Evolutionary conservation across 2,797 vertebrate genomes (phyloP), one percentile per base, ranked within the genome.

Genomic region (Orestias chungarensis): DNA sequence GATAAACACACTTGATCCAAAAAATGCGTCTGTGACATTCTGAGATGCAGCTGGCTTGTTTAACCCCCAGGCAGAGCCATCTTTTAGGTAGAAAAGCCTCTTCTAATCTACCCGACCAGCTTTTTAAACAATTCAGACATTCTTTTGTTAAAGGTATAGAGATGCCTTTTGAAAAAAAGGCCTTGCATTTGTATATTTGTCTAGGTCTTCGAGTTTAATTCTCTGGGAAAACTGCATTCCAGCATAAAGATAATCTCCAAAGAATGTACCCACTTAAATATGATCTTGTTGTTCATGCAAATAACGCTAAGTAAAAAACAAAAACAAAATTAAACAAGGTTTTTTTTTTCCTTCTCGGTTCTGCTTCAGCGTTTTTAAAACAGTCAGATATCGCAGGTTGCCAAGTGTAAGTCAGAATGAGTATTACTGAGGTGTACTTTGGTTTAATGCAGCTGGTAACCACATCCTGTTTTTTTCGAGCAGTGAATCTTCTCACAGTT

Each of bases 401-500:
- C 69, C 47, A 73, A 64, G 68, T 75, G 70, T 84, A 68, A 83
- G 86, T 79, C 76, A 64, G 42, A 86, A 74, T 67, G 46, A 72
- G 83, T 85, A 86, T 86, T 84, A 73, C 75, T 71, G 84, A 80
- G 86, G 85, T 90, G 82, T 80, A 69, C 80, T 87, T 86, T 88
- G 86, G 84, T 89, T 90, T 85, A 77, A 78, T 86, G 90, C 91
- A 92, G 90, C 88, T 92, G 88, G 82, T 90, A 90, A 94, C 93
- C 92, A 89, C 93, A 92, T 94, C 93, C 93, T 93, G 91, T 93
- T 93, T 92, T 93, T 92, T 91, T 90, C 80, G 74, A 90, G 90
- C 85, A 90, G 89, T 85, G 89, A 91, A 93, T 92, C 91, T 91
- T 93, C 87, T 92, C 89, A 92, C 91, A 90, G 92, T 93, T 93